Evolutionary conservation across 1,140 invertebrate genomes (phyloP).

Genomic region (Dreissena rostriformis): DNA sequence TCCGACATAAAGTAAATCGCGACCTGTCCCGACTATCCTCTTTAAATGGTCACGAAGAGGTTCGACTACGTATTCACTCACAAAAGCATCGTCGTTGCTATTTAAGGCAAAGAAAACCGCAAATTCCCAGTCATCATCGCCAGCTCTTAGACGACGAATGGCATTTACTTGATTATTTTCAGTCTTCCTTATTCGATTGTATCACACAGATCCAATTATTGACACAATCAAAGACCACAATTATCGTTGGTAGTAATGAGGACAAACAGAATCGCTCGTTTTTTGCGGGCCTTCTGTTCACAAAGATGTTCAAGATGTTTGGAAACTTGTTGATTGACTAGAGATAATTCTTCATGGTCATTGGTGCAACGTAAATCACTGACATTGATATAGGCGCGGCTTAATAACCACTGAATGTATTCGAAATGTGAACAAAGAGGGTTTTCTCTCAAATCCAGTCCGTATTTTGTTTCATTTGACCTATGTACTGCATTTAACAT

Average conservation of each 20-base stretch:
- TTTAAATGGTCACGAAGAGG: not conserved
- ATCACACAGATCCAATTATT: not conserved
- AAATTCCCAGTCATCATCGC: not conserved
- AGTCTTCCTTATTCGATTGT: no score
- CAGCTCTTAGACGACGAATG: not conserved
- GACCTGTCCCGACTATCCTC: not conserved
- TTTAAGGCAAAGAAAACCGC: slow-evolving; percentile 10
- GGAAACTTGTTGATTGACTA: not conserved
- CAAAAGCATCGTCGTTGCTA: slow-evolving; percentile 16
- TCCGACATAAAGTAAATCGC: slow-evolving; percentile 2
- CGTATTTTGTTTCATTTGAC: not conserved
- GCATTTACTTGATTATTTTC: not conserved
- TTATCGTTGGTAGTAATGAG: not conserved
- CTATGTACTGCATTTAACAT: not conserved
- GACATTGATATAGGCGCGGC: not conserved
- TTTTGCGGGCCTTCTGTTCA: not conserved
- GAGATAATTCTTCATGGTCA: not conserved
- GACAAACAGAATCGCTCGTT: not conserved
- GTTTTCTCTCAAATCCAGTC: not conserved
- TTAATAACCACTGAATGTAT: not conserved
- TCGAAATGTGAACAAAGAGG: not conserved
- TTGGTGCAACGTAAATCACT: not conserved
- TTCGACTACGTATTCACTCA: not conserved
- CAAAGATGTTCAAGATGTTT: not conserved
- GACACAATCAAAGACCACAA: not conserved